Base-by-base conservation (phyloP, 2,888 invertebrate genomes). In the Chironomus riparius region DNA sequence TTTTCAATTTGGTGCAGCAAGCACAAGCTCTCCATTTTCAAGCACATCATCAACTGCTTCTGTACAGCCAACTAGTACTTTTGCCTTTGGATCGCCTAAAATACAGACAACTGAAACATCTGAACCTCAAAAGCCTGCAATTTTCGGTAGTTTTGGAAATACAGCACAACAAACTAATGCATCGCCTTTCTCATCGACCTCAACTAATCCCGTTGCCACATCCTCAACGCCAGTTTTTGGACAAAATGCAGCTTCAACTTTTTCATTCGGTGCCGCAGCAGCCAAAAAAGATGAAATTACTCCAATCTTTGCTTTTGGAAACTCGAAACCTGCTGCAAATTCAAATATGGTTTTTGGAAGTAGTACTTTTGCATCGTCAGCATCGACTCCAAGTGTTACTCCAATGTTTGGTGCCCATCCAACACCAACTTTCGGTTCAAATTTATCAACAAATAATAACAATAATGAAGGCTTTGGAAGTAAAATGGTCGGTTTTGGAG, bases 401-500 rank as follows among this genome's bases (percentile, higher is more conserved):
- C 68, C 78, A 13, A 75, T 78, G 71, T 77, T 78, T 77, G 78
- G 79, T 70, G 76, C 79, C 70, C 77, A 15, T 65, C 18, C 74
- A 21, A 73, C 75, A 18, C 77, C 78, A 47, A 47, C 78, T 6
- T 76, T 78, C 73, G 78, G 78, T 68, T 72, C 77, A 4, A 71
- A 77, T 15, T 47, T 74, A 15, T 12, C 76, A 1, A 2, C 56
- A 13, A 48, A 10, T 3, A 74, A 68, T 15, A 15, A 50, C 78
- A 69, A 69, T 24, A 76, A 76, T 47, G 69, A 70, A n/a, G 62
- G 68, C 0, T 74, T 74, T 24, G 74, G 74, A 38, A 74, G 68
- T 65, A 74, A 74, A 65, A 74, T 74, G 74, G 77, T 79, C 12
- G 78, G 79, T n/a, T 78, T 79, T 70, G 77, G 77, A 4, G 76